These are phyloP conservation scores for pig (Sus scrofa) DNA, from an alignment of 2,113 vertebrate species.

Conservation along the genomic window DNA sequence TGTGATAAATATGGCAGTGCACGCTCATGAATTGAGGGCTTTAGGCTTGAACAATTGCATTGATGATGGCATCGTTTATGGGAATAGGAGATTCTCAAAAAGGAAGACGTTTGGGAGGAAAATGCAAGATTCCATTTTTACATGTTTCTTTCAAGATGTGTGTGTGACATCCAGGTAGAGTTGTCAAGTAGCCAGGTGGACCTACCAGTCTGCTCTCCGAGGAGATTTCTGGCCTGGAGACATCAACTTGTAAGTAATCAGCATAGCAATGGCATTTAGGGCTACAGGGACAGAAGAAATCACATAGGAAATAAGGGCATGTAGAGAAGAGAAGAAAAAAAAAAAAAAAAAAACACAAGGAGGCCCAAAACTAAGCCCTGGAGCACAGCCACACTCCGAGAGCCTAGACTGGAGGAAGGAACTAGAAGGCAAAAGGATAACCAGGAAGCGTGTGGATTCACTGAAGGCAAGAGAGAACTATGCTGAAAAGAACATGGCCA, in stretches of 20 bases:
- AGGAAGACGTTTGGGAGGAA: not conserved
- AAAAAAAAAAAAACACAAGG: too few relatives aligned
- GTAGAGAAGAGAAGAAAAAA: not conserved
- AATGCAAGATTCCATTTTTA: not conserved
- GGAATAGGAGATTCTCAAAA: not conserved
- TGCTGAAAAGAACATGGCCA: not conserved
- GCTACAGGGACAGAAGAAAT: not conserved
- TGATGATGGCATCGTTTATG: not conserved
- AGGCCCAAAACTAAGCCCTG: not conserved
- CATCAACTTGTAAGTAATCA: not conserved
- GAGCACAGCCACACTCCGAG: not conserved
- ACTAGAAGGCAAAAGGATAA: not conserved
- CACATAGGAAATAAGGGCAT: not conserved
- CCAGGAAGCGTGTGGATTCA: not conserved
- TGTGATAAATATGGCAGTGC: not conserved
- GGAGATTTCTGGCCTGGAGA: constrained; percentile 13
- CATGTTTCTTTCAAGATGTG: constrained; percentile 2
- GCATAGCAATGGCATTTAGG: not conserved
- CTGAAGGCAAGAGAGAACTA: not conserved
- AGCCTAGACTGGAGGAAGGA: not conserved
- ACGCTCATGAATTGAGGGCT: not conserved
- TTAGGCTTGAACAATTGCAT: not conserved
- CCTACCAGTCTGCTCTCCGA: not conserved
- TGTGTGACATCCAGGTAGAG: not conserved
- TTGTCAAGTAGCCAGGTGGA: constrained; percentile 15